Conservation (phyloP, 2,113 vertebrate genomes). For the Leucopternis melanops region DNA sequence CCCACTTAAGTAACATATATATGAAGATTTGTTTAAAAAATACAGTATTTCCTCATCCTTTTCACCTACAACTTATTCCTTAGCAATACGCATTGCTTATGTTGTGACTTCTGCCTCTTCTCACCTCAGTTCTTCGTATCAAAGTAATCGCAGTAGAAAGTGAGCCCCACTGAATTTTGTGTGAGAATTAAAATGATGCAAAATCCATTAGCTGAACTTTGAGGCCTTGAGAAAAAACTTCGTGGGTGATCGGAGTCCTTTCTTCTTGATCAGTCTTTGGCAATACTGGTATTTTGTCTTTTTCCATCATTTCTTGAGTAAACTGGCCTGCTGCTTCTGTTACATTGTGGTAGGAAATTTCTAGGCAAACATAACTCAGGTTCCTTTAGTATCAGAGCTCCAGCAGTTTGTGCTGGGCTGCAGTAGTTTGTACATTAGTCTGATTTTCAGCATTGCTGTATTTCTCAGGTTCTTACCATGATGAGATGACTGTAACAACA, state of each 20-base stretch:
- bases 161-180: background rate
- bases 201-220: background rate
- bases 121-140: background rate
- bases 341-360: background rate
- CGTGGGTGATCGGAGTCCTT: rapidly evolving
- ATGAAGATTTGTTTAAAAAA: background rate
- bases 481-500: background rate
- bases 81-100: background rate
- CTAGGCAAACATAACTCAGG: background rate
- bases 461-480: background rate
- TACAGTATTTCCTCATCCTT: background rate
- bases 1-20: background rate
- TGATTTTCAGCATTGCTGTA: background rate
- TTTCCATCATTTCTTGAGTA: background rate
- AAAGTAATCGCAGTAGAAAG: background rate
- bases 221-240: background rate
- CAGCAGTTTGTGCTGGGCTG: background rate
- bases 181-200: background rate
- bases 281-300: background rate
- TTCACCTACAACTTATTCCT: background rate
- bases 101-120: background rate
- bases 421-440: background rate
- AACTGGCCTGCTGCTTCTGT: background rate
- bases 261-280: background rate
- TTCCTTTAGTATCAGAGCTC: background rate